Base-by-base conservation (phyloP, 2,797 vertebrate species). In the Tapera naevia region DNA sequence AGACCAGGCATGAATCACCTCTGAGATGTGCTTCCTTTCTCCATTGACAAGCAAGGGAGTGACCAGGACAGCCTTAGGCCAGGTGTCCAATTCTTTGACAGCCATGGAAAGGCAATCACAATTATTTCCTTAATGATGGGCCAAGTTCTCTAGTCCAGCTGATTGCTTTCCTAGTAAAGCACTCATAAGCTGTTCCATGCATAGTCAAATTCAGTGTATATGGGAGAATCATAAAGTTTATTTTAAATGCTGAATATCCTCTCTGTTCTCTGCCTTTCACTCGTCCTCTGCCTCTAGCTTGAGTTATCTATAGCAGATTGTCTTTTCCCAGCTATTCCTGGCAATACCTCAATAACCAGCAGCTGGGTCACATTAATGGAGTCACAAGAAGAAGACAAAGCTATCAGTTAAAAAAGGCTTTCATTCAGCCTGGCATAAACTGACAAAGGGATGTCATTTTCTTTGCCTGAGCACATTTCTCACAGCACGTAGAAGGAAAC, bases 351-450 rank as follows among this genome's bases (percentile, higher is more conserved):
- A 96, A 73, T 81, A 93, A 81, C 58, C 25, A 91, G 66, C 89
- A 92, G 89, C 91, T 95, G 94, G 76, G 82, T 76, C 76, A 91
- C 58, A 67, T 91, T 93, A 89, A 88, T 53, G 56, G 56, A 75
- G 56, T 79, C 85, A 81, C 62, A 94, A 73, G 80, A 92, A 92
- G 48, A 65, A 61, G 82, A 69, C 89, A 92, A 84, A 93, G 74
- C 80, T 76, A 91, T 84, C 67, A 84, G 92, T 86, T 91, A 69
- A 90, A 94, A 94, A 88, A n/a, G n/a, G 28, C 73, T 92, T 91
- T 93, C 80, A 76, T 72, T 50, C 0, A 4, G 62, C 73, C 80
- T 92, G 35, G 70, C 32, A 70, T 70, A 86, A 86, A 72, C 43
- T 86, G 70, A 89, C 92, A 93, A 89, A 69, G 13, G 14, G 58